A percentile compares a stretch with the other conserved stretches of the same genome.
phyloP scores from a whole-genome alignment of 2,797 vertebrate species.

The Rhabdophis nuchalis region DNA sequence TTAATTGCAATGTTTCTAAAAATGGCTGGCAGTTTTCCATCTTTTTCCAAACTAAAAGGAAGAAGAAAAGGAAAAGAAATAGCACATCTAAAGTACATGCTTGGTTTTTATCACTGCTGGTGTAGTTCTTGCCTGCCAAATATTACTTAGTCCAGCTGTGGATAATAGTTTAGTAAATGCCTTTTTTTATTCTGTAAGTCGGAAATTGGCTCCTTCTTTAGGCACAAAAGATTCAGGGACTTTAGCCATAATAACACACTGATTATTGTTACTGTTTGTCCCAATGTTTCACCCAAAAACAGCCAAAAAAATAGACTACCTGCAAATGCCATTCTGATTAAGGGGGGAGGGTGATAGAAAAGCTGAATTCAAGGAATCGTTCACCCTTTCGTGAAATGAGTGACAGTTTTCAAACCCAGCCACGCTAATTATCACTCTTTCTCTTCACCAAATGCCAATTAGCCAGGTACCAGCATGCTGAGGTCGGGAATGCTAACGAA shows the following conservation, averaged over 20 bases:
- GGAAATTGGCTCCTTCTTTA: neutral
- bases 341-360: too few species aligned
- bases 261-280: neutral
- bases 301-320: neutral
- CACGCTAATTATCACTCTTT: conserved; percentile 11
- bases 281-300: too few species aligned
- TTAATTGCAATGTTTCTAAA: neutral
- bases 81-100: neutral
- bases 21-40: neutral
- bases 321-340: neutral
- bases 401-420: conserved; percentile 2
- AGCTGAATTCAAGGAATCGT: neutral
- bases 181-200: neutral
- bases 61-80: neutral
- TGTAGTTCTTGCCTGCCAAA: neutral
- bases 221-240: neutral
- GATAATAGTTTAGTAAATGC: neutral
- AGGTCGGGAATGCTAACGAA: neutral
- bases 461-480: neutral
- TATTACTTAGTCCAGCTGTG: neutral
- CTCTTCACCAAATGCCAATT: neutral
- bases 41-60: neutral
- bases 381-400: neutral
- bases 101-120: neutral
- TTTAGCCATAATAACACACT: neutral